phyloP scores from a whole-genome alignment of 2,888 invertebrate species.

The Cynaeus angustus region DNA sequence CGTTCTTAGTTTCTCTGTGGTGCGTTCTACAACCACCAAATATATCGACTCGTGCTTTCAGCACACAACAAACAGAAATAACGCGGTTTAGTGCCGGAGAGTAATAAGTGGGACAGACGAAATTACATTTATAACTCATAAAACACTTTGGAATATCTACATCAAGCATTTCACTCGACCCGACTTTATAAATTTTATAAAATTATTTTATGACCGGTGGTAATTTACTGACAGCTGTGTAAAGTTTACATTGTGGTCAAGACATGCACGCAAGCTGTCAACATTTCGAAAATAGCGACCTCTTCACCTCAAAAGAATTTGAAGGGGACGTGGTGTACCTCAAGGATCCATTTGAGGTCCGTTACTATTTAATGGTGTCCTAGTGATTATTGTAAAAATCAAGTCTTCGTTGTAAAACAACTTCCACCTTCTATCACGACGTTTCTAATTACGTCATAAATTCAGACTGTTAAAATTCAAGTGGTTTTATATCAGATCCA shows the following conservation, averaged over 20 bases:
- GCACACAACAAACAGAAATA: background rate
- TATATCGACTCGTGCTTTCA: background rate
- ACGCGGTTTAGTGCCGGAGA: background rate
- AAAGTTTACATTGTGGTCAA: background rate
- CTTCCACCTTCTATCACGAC: no score
- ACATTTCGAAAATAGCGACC: background rate
- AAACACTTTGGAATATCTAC: background rate
- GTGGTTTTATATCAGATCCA: background rate
- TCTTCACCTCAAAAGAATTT: background rate
- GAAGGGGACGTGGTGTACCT: no score
- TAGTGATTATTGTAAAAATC: no score
- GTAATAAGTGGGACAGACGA: slow-evolving; percentile 8
- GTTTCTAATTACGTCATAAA: background rate
- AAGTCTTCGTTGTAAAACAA: background rate
- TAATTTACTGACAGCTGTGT: background rate
- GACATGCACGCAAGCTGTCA: background rate
- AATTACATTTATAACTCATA: slow-evolving; percentile 28
- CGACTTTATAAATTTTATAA: background rate
- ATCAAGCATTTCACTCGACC: slow-evolving; percentile 14
- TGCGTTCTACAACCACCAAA: background rate
- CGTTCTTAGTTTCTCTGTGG: background rate
- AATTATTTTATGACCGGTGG: background rate
- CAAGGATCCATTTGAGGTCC: no score
- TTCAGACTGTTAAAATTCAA: background rate
- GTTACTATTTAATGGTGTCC: no score